Base-by-base conservation (phyloP, 1,140 invertebrate genomes). In the Nephotettix cincticeps region DNA sequence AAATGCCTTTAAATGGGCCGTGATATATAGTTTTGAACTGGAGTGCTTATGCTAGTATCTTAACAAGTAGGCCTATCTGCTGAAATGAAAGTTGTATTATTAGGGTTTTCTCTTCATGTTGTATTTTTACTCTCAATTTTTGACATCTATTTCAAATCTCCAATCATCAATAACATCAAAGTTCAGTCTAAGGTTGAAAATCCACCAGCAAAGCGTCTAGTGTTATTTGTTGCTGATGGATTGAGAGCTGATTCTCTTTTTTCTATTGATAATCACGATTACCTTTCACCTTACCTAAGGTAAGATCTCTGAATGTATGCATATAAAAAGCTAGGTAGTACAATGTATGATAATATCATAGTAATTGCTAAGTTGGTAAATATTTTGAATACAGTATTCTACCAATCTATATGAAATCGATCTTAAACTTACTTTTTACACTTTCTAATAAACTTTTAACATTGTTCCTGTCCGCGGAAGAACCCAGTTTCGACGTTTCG, bases 181-280 rank as follows among this genome's bases (percentile, higher is more conserved):
- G 75, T 80, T 73, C 81, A 84, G 13, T 72, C 78, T 19, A 78
- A 83, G 64, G 77, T 86, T 14, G 83, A 91, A 0, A 85, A 88
- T 21, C 83, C 92, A 0, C 86, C 89, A 25, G 91, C 95, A 0
- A 89, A 91, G 77, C 83, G 94, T 73, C 77, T 97, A 28, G 90
- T 97, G 27, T 82, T 98, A 9, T 90, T 98, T 80, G 87, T 95
- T 28, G 91, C 92, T 17, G 96, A 98, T 88, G 96, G 96, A 13
- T 81, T 98, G 66, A 83, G 95, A 75, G 93, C 91, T 54, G 91
- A 95, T 91, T 29, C 92, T 95, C 77, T 84, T 87, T 73, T 64
- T 40, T 69, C 69, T 21, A n/a, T 69, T 61, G 67, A 28, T 13
- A 65, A 30, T 40, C 4, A 19, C 17, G 36, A 30, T 1, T 19